Conservation (phyloP, 2,113 vertebrate genomes). For the Aldabrachelys gigantea region DNA sequence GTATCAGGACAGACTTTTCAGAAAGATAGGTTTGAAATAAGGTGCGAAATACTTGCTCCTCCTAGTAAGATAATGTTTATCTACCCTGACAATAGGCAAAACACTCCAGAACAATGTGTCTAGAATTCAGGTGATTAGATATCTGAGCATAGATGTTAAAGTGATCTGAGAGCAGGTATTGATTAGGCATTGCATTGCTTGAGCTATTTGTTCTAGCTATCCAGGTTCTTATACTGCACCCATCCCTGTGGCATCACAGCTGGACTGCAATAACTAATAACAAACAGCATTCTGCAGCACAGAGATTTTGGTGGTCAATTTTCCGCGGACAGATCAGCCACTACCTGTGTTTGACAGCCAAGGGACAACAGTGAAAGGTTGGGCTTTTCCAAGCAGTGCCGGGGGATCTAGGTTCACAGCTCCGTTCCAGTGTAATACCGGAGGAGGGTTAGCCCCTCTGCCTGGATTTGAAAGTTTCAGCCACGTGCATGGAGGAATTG, state of each 20-base stretch:
- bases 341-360: no score
- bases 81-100: neutral
- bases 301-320: neutral
- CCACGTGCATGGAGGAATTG: no score
- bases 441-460: no score
- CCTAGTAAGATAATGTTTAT: neutral
- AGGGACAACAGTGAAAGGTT: no score
- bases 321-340: no score
- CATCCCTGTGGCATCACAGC: neutral
- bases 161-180: neutral
- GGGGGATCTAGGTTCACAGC: no score
- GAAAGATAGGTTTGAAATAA: neutral
- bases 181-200: neutral
- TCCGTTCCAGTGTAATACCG: no score
- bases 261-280: neutral
- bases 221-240: neutral
- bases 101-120: neutral
- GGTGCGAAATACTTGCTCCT: neutral
- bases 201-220: neutral
- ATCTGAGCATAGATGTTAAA: neutral
- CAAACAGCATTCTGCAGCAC: neutral
- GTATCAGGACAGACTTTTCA: neutral
- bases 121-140: neutral
- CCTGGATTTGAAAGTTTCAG: no score
- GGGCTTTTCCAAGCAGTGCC: no score